A percentile compares a stretch with the other conserved stretches of the same genome.
phyloP scores from a whole-genome alignment of 2,888 invertebrate genomes.

The Drosophila barbarae region DNA sequence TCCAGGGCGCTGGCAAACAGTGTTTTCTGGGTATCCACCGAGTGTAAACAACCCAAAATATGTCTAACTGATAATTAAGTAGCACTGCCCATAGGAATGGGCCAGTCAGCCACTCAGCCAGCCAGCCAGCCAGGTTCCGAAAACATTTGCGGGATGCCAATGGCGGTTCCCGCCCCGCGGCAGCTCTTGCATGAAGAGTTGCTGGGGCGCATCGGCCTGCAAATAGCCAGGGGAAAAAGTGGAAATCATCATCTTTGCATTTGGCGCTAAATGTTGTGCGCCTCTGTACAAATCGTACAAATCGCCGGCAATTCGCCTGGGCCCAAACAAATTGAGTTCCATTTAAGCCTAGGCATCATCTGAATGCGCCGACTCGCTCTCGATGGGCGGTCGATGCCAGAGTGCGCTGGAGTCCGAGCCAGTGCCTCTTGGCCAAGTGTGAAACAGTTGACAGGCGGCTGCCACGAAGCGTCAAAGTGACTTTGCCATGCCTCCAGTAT shows the following conservation, averaged over 20 bases:
- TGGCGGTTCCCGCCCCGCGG: conserved; percentile 34
- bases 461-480: conserved; percentile 68
- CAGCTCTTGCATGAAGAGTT: conserved; percentile 49
- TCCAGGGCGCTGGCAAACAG: conserved; percentile 17
- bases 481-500: conserved; percentile 42
- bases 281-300: conserved; percentile 59
- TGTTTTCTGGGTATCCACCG: conserved; percentile 32
- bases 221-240: conserved; percentile 39
- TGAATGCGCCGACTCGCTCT: conserved; percentile 29
- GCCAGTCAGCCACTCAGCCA: background rate
- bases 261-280: conserved; percentile 52
- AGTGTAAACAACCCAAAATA: conserved; percentile 33
- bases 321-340: conserved; percentile 43
- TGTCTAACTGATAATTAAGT: conserved; percentile 47
- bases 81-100: conserved; percentile 31
- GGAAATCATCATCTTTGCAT: conserved; percentile 43
- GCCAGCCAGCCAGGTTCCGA: conserved; percentile 6
- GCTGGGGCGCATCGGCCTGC: conserved; percentile 44
- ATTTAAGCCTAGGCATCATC: conserved; percentile 43
- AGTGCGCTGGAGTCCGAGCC: conserved; percentile 1
- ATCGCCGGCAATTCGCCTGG: conserved; percentile 47
- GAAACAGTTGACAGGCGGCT: conserved; percentile 66
- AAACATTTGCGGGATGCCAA: conserved; percentile 19
- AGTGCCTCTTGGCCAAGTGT: conserved; percentile 55
- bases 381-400: conserved; percentile 56